Evolutionary conservation across 2,888 invertebrate species (phyloP), one percentile per base, ranked within the genome.

Genomic region (Cephalotes varians): DNA sequence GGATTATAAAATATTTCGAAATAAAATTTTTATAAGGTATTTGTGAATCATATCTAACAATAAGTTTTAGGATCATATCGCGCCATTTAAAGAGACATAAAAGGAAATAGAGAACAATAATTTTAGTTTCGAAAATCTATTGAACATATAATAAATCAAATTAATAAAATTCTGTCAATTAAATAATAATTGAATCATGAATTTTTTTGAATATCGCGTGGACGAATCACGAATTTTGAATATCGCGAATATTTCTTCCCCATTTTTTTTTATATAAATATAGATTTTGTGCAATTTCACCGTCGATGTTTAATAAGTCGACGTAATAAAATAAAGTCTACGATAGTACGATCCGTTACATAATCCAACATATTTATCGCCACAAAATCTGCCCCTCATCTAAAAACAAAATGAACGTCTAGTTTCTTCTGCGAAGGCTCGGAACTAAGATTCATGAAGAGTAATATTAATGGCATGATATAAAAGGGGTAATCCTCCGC

Each of bases 381-480:
- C 25, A 40, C 34, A 49, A 34, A 47, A 47, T 37, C 62, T 49
- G 40, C 31, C 44, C 40, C 40, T 69, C 34, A 44, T 79, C 18
- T 18, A 47, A 40, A 79, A 69, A 79, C 44, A 69, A 69, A 69
- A 58, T 25, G n/a, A n/a, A 56, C 77, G 77, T 44, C 44, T 56
- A 34, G n/a, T 44, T 15, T n/a, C 25, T 69, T 40, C 21, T 54
- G 69, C 34, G 44, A 31, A 64, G 5, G 76, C 31, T 56, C 60
- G 21, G 73, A 47, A 15, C 47, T 62, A 81, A 90, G 86, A 90
- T 90, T 91, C 82, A 87, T 86, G 86, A 89, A 90, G 91, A 91
- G 92, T 88, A 91, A 91, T 91, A 92, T 92, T 91, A 91, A 92
- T 92, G 90, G 91, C 87, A 56, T 85, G 88, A 87, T 90, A 88